Conservation (phyloP, 2,113 vertebrate genomes). For the Cephalopholis sonnerati region DNA sequence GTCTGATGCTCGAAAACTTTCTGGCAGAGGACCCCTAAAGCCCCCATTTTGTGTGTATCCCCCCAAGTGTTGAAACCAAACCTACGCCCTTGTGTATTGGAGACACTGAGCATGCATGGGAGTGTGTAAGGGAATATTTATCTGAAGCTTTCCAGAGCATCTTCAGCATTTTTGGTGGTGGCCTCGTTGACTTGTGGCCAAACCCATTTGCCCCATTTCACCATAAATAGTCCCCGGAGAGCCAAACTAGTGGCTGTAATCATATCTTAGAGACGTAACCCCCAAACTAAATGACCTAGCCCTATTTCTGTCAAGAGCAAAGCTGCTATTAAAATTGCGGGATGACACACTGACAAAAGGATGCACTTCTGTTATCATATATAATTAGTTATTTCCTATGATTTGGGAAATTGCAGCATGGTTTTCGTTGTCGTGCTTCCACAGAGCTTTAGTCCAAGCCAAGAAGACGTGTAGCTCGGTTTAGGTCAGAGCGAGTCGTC, state of each 20-base stretch:
- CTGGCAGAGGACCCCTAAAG: no score
- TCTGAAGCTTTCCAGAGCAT: conserved; percentile 28
- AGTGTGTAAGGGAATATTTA: conserved; percentile 13
- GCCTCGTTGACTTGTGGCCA: conserved; percentile 30
- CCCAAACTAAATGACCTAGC: conserved; percentile 27
- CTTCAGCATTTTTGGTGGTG: conserved; percentile 22
- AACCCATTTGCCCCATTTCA: conserved; percentile 48
- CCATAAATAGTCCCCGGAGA: conserved; percentile 27
- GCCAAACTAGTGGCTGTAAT: conserved; percentile 46
- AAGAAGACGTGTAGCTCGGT: conserved; percentile 46
- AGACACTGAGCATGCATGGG: background rate
- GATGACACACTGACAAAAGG: conserved; percentile 58
- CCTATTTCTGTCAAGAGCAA: conserved; percentile 57
- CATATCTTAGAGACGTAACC: conserved; percentile 45
- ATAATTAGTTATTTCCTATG: conserved; percentile 63
- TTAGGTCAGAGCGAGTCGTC: conserved; percentile 52
- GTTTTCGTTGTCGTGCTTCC: conserved; percentile 7
- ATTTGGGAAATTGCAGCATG: conserved; percentile 58
- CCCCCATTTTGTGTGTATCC: no score
- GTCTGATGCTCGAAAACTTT: no score
- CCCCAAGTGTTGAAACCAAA: no score
- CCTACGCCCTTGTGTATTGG: background rate
- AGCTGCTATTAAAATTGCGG: conserved; percentile 56
- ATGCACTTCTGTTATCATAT: conserved; percentile 52
- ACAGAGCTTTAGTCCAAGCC: conserved; percentile 25